phyloP scores from a whole-genome alignment of 1,140 invertebrate species.

The Macrostomum lignano region DNA sequence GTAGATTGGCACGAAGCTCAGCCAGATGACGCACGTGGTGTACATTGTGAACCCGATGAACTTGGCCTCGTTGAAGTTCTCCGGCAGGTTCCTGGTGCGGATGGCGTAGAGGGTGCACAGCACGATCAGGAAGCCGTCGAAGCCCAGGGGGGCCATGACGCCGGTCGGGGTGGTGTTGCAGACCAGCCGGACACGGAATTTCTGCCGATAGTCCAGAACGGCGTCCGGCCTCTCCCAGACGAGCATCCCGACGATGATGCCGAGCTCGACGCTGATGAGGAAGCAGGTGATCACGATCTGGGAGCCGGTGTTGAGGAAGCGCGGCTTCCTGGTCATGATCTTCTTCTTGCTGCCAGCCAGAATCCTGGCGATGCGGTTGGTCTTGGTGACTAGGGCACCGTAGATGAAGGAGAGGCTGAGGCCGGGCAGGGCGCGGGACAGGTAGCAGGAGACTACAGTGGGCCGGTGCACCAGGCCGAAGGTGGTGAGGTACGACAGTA shows the following conservation, averaged over 20 bases:
- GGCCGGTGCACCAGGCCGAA: conserved; percentile 46
- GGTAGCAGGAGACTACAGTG: conserved; percentile 35
- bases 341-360: conserved; percentile 49
- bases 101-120: conserved; percentile 54
- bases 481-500: conserved; percentile 32
- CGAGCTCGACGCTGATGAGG: conserved; percentile 40
- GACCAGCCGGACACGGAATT: conserved; percentile 28
- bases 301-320: conserved; percentile 35
- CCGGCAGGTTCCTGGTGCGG: conserved; percentile 54
- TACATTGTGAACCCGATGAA: conserved; percentile 45
- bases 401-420: conserved; percentile 54
- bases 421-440: conserved; percentile 40
- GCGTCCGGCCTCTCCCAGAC: conserved; percentile 39
- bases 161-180: conserved; percentile 42
- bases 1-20: conserved; percentile 57
- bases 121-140: conserved; percentile 44
- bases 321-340: conserved; percentile 45
- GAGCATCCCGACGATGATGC: conserved; percentile 39
- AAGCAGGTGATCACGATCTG: conserved; percentile 38
- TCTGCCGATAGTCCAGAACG: conserved; percentile 32
- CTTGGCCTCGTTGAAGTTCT: conserved; percentile 45
- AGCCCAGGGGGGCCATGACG: conserved; percentile 44
- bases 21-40: conserved; percentile 56
- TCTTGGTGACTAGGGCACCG: conserved; percentile 50
- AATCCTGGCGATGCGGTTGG: conserved; percentile 52